These are phyloP conservation scores for Ferdinandea cuprea DNA, from an alignment of 2,888 invertebrate species.

Conservation along the genomic window DNA sequence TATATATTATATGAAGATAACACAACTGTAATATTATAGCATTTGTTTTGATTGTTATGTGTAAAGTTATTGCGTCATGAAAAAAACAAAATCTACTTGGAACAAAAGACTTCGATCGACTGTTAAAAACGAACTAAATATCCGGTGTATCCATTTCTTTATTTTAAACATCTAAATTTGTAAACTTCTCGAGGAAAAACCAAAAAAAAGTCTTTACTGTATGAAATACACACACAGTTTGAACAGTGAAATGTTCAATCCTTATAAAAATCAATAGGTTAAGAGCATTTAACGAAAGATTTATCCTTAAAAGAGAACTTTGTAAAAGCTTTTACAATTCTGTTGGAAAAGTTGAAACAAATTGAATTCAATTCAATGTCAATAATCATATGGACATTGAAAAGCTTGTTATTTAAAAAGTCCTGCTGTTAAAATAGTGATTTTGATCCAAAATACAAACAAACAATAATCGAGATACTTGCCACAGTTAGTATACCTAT, in stretches of 20 bases:
- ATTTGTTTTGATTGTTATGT: slow-evolving; percentile 62
- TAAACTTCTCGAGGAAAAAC: slow-evolving; percentile 58
- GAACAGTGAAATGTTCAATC: slow-evolving; percentile 64
- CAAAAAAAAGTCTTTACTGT: slow-evolving; percentile 65
- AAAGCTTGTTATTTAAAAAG: slow-evolving; percentile 16
- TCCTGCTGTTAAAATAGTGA: not conserved
- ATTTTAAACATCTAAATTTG: slow-evolving; percentile 61
- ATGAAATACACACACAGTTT: slow-evolving; percentile 71
- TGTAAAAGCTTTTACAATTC: slow-evolving; percentile 25
- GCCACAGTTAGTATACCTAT: no score
- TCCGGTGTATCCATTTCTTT: slow-evolving; percentile 60
- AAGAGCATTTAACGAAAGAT: slow-evolving; percentile 71
- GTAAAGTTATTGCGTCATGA: slow-evolving; percentile 54
- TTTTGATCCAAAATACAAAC: no score
- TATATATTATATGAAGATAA: slow-evolving; percentile 50
- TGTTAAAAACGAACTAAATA: slow-evolving; percentile 53
- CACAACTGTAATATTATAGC: slow-evolving; percentile 36
- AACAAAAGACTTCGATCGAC: slow-evolving; percentile 51
- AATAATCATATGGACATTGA: not conserved
- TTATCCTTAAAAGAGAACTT: slow-evolving; percentile 58
- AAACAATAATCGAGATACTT: no score
- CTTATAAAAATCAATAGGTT: slow-evolving; percentile 69
- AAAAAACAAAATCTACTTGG: slow-evolving; percentile 39
- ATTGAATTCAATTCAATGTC: no score
- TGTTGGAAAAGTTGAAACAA: slow-evolving; percentile 38